A percentile compares a stretch with the other conserved stretches of the same genome.
phyloP scores from a whole-genome alignment of 2,113 vertebrate species.

The Podarcis raffonei region DNA sequence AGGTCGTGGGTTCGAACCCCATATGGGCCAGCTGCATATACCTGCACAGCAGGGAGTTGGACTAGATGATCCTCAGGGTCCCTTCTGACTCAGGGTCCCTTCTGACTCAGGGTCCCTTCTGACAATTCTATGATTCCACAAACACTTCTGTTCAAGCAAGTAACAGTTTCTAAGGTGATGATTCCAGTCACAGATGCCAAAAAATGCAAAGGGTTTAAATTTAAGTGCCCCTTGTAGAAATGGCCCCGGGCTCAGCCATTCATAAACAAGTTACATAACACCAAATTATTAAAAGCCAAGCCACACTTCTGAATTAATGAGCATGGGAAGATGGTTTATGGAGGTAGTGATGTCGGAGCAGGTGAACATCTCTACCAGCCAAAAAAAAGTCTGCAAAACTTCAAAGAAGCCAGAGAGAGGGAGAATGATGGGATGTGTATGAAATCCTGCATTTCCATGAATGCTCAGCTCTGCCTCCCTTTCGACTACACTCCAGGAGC shows the following conservation, averaged over 20 bases:
- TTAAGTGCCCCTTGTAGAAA: background rate
- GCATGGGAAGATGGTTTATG: background rate
- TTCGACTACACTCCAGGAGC: background rate
- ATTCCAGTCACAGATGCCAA: background rate
- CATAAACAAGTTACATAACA: constrained; percentile 32
- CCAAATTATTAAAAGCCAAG: constrained; percentile 19
- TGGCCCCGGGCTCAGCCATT: background rate
- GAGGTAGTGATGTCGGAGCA: background rate
- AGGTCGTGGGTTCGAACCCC: too few species aligned
- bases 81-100: too few species aligned
- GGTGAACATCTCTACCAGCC: background rate
- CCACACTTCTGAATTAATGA: background rate
- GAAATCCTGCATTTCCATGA: background rate
- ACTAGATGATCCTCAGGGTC: too few species aligned
- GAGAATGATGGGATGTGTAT: background rate
- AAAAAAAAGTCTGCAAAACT: background rate
- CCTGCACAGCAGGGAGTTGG: too few species aligned
- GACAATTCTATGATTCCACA: too few species aligned
- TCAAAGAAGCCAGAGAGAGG: background rate
- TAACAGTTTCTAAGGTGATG: too few species aligned
- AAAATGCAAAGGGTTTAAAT: background rate
- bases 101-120: too few species aligned
- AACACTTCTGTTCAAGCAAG: too few species aligned
- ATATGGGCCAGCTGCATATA: too few species aligned
- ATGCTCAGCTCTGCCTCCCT: background rate